Evolutionary conservation across 2,888 invertebrate species (phyloP).

Genomic region (Epiblema foenella): DNA sequence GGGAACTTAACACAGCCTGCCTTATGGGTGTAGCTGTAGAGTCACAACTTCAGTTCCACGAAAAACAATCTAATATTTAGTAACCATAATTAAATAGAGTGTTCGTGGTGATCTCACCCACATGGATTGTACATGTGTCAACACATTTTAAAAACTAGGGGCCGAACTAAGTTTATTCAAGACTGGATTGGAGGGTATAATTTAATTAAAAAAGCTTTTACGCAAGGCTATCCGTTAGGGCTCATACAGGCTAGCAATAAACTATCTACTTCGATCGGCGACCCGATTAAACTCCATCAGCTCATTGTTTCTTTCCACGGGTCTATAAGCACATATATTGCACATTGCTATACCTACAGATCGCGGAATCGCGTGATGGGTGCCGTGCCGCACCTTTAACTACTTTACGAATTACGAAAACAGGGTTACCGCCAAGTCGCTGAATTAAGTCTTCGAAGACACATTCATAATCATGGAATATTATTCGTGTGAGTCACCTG

Average conservation of each 20-base stretch:
- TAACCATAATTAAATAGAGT: slow-evolving; percentile 30
- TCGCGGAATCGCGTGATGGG: slow-evolving; percentile 31
- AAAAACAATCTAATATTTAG: slow-evolving; percentile 35
- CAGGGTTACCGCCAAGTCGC: slow-evolving; percentile 1
- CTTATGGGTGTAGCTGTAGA: slow-evolving; percentile 18
- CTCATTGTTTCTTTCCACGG: slow-evolving; percentile 35
- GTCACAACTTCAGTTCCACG: slow-evolving; percentile 30
- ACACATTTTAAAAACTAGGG: slow-evolving; percentile 15
- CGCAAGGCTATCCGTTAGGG: slow-evolving; percentile 20
- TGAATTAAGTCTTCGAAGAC: neutral
- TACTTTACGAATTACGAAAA: slow-evolving; percentile 30
- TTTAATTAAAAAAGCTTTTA: slow-evolving; percentile 10
- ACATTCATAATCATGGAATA: neutral
- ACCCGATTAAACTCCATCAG: slow-evolving; percentile 40
- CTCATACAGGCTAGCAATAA: slow-evolving; percentile 33
- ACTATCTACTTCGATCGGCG: slow-evolving; percentile 31
- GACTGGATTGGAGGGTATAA: slow-evolving; percentile 2
- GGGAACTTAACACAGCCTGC: slow-evolving; percentile 30
- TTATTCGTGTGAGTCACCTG: neutral
- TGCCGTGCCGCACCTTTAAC: slow-evolving; percentile 29
- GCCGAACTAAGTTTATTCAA: neutral
- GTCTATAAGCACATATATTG: slow-evolving; percentile 11
- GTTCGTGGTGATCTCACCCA: slow-evolving; percentile 30
- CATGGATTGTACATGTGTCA: slow-evolving; percentile 22
- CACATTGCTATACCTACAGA: slow-evolving; percentile 21